Percentiles rank a stretch among this genome's conserved stretches.
phyloP scores from a whole-genome alignment of 2,797 vertebrate genomes.

The Melanogrammus aeglefinus region DNA sequence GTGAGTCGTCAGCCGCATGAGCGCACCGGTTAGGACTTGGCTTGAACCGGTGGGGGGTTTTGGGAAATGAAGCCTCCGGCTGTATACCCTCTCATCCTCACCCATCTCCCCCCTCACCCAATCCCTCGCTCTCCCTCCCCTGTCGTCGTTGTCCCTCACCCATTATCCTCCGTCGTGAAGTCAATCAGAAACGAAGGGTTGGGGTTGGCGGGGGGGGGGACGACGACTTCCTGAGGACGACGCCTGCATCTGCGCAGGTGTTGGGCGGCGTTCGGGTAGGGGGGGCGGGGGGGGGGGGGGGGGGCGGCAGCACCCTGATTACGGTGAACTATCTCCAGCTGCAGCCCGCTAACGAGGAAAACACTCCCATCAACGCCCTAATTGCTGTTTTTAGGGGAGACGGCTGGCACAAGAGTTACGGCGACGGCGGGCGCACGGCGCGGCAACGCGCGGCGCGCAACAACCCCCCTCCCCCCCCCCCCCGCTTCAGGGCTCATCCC shows the following conservation, averaged over 20 bases:
- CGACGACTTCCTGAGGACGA: neutral
- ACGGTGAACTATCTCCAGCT: slow-evolving; percentile 66
- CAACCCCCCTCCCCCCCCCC: too few relatives aligned
- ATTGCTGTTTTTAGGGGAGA: slow-evolving; percentile 72
- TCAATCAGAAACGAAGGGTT: too few relatives aligned
- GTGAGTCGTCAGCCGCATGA: neutral
- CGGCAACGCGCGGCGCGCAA: slow-evolving; percentile 47
- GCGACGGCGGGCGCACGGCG: slow-evolving; percentile 36
- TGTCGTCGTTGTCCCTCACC: neutral
- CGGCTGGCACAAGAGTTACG: slow-evolving; percentile 48
- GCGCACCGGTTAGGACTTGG: too few relatives aligned
- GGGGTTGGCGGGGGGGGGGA: too few relatives aligned
- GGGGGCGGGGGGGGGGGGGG: slow-evolving; percentile 48
- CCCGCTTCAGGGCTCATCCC: slow-evolving; percentile 44
- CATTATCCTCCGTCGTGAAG: neutral
- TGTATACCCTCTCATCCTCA: neutral
- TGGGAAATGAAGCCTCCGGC: too few relatives aligned
- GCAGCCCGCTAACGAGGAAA: slow-evolving; percentile 71
- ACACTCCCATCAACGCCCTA: slow-evolving; percentile 65
- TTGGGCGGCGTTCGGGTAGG: slow-evolving; percentile 57
- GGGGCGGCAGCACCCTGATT: slow-evolving; percentile 52
- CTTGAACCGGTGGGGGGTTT: too few relatives aligned
- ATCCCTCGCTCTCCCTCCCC: neutral
- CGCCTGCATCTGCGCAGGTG: slow-evolving; percentile 31
- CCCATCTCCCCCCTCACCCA: neutral